Conservation (phyloP, 2,113 vertebrate species). For the Saimiri boliviensis region DNA sequence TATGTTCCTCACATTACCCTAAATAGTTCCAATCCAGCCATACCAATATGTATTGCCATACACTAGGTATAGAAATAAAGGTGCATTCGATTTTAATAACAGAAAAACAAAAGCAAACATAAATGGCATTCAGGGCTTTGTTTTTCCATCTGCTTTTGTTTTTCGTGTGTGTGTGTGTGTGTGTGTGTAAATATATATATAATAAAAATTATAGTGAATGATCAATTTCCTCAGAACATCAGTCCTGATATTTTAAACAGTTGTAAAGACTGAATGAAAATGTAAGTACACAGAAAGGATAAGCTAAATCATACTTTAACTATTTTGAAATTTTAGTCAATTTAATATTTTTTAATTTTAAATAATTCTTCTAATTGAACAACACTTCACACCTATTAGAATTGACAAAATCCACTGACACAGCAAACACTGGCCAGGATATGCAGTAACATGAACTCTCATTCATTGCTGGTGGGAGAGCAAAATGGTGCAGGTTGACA, state of each 20-base stretch:
- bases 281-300: neutral
- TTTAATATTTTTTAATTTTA: neutral
- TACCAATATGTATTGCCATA: neutral
- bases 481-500: neutral
- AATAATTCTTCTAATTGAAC: neutral
- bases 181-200: neutral
- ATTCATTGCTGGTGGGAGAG: neutral
- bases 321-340: neutral
- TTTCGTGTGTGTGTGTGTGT: neutral
- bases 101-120: neutral
- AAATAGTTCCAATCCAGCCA: neutral
- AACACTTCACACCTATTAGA: neutral
- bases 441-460: neutral
- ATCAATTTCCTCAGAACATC: neutral
- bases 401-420: neutral
- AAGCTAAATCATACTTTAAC: neutral
- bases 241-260: neutral
- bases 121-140: neutral
- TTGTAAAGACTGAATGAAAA: neutral
- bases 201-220: neutral
- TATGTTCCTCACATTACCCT: neutral
- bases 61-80: neutral
- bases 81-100: neutral
- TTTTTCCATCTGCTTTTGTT: neutral
- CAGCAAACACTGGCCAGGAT: rapidly evolving